A percentile compares a stretch with the other conserved stretches of the same genome.
These are phyloP conservation scores for Propithecus deckenii DNA, from an alignment of 2,797 vertebrate genomes.

Conservation along the genomic window DNA sequence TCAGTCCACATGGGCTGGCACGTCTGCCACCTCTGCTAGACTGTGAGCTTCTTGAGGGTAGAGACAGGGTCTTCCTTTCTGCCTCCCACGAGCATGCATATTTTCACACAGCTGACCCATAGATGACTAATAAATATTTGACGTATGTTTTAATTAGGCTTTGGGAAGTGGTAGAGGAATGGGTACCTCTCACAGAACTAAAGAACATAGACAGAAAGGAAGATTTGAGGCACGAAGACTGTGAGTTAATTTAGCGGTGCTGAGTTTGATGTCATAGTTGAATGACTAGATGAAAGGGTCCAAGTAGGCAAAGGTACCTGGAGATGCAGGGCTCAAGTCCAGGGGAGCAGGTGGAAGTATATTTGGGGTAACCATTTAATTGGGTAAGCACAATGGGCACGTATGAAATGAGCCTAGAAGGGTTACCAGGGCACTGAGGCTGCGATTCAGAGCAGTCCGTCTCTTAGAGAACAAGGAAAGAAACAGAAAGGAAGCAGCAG, in stretches of 20 bases:
- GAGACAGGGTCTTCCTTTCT: neutral
- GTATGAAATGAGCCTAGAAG: neutral
- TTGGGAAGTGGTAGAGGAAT: neutral
- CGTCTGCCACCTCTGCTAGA: neutral
- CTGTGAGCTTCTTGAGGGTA: constrained; percentile 55
- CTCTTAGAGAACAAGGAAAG: neutral
- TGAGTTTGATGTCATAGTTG: neutral
- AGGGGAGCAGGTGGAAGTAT: no score
- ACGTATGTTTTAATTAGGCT: neutral
- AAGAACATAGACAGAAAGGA: neutral
- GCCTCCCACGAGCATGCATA: neutral
- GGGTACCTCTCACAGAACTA: neutral
- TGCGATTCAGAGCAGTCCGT: neutral
- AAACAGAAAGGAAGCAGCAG: neutral
- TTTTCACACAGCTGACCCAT: neutral
- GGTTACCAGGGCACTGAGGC: neutral
- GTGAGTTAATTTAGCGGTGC: neutral
- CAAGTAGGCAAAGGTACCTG: no score
- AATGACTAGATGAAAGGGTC: neutral
- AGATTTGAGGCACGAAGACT: neutral
- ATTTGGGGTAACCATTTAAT: neutral
- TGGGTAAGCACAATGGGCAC: neutral
- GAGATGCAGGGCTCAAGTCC: neutral
- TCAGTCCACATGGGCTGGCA: accelerated
- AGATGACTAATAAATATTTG: neutral